phyloP scores from a whole-genome alignment of 2,797 vertebrate genomes.

The Tauraco hartlaubi region DNA sequence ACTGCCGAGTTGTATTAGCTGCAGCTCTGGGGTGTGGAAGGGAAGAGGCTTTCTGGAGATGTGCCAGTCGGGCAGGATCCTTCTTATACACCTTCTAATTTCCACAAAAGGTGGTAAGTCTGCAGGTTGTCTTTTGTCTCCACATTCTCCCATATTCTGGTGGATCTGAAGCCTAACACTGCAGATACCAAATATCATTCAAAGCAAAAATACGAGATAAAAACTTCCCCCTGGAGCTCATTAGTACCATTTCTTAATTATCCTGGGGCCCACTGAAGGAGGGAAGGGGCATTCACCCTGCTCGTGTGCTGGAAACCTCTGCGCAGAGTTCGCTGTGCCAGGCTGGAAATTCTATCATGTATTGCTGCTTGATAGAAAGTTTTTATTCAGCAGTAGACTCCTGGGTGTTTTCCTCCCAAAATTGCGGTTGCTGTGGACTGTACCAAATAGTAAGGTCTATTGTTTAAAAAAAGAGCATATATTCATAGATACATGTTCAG shows the following conservation, averaged over 20 bases:
- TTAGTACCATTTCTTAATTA: slow-evolving; percentile 50
- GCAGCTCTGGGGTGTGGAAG: background rate
- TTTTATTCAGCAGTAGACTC: background rate
- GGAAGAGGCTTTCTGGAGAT: background rate
- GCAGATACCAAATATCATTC: background rate
- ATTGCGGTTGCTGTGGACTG: background rate
- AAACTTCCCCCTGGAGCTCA: slow-evolving; percentile 14
- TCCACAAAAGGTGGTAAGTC: background rate
- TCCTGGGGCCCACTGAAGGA: slow-evolving; percentile 11
- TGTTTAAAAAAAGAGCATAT: background rate
- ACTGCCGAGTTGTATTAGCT: background rate
- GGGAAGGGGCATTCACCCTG: background rate
- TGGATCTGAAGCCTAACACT: background rate
- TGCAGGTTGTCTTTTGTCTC: background rate
- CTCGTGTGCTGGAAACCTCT: background rate
- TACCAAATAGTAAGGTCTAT: background rate
- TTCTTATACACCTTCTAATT: background rate
- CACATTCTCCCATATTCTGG: background rate
- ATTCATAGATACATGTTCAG: rapidly evolving
- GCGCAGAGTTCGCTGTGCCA: background rate
- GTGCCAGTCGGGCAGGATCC: background rate
- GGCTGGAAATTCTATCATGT: background rate
- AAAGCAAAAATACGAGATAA: background rate
- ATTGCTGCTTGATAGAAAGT: background rate
- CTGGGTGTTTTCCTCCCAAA: background rate